These are phyloP conservation scores for Cryptotis parvus DNA, from an alignment of 2,113 vertebrate genomes.

Conservation along the genomic window DNA sequence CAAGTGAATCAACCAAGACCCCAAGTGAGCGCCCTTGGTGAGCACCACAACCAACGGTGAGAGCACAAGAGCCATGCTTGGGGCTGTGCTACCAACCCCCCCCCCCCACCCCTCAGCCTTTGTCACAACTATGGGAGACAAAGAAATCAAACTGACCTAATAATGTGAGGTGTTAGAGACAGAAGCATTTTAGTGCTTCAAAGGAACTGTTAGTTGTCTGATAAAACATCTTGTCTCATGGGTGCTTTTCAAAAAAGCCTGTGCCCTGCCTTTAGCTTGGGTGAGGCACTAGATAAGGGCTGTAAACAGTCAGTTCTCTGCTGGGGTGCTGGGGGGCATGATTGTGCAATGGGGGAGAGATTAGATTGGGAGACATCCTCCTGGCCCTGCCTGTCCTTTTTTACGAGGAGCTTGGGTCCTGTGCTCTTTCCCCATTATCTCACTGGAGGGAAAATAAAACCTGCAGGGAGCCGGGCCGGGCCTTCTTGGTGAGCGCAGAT, in stretches of 20 bases:
- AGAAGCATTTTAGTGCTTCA: background rate
- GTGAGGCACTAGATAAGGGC: background rate
- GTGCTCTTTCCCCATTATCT: slow-evolving; percentile 62
- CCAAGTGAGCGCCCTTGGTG: no score
- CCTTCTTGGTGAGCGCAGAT: slow-evolving; percentile 27
- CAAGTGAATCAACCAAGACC: no score
- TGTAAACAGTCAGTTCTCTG: background rate
- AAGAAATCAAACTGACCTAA: no score
- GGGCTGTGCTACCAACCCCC: no score
- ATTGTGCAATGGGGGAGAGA: background rate
- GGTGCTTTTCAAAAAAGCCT: background rate
- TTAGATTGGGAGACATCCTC: slow-evolving; percentile 41
- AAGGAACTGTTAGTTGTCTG: background rate
- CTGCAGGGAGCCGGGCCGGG: background rate
- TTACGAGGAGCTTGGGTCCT: slow-evolving; percentile 57
- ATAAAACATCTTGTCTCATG: background rate
- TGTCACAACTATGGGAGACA: no score
- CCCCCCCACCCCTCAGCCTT: no score
- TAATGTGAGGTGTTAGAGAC: background rate
- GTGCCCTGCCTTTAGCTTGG: slow-evolving; percentile 25
- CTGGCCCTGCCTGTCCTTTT: slow-evolving; percentile 40
- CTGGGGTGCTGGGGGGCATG: background rate
- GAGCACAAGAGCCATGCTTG: no score
- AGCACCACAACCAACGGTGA: no score
- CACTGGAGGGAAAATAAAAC: slow-evolving; percentile 37